phyloP scores from a whole-genome alignment of 2,113 vertebrate genomes.

The Pseudonaja textilis region DNA sequence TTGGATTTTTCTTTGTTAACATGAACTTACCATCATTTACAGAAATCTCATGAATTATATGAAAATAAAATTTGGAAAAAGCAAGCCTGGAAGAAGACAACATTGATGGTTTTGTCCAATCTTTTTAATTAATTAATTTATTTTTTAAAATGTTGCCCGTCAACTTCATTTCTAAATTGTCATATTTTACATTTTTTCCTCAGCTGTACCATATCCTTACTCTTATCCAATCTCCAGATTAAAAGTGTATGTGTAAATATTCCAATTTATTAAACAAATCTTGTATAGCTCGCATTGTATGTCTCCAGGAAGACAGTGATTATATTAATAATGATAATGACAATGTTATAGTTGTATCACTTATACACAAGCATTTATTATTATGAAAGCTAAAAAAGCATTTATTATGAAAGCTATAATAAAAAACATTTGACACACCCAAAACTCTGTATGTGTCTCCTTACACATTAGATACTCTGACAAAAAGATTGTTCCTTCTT shows the following conservation, averaged over 20 bases:
- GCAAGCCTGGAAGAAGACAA: background rate
- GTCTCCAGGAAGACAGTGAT: background rate
- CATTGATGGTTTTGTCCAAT: background rate
- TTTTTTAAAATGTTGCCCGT: background rate
- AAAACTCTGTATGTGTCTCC: constrained; percentile 51
- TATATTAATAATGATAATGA: background rate
- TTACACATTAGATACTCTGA: constrained; percentile 44
- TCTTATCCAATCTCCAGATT: background rate
- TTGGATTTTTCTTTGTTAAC: background rate
- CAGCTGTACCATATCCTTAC: background rate
- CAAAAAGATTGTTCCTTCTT: constrained; percentile 53
- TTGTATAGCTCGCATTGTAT: background rate
- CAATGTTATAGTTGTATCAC: background rate
- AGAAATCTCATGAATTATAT: background rate
- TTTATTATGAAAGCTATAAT: background rate
- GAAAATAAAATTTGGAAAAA: background rate
- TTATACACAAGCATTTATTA: background rate
- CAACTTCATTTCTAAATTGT: background rate
- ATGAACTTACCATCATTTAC: background rate
- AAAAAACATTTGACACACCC: background rate
- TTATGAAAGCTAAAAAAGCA: background rate
- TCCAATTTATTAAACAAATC: background rate
- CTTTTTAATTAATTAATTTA: background rate
- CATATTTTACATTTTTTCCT: background rate
- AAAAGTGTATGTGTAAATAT: background rate